Evolutionary conservation across 2,888 invertebrate genomes (phyloP).

Genomic region (Sisyra nigra): DNA sequence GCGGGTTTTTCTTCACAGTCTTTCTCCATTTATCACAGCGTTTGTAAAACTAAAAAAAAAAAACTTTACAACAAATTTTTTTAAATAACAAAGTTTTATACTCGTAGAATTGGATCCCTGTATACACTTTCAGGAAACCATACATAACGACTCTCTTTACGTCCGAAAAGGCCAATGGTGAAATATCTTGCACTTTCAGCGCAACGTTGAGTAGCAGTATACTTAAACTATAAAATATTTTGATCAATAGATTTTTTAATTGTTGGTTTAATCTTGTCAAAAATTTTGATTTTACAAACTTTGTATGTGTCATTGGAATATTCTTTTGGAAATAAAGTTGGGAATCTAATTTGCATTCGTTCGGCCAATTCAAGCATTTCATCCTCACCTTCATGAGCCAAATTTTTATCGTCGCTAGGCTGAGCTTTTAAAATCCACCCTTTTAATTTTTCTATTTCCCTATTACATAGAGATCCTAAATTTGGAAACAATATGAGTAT

Average conservation of each 20-base stretch:
- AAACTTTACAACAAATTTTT: neutral
- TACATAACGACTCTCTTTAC: slow-evolving; percentile 39
- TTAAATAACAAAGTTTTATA: slow-evolving; percentile 20
- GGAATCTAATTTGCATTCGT: slow-evolving; percentile 57
- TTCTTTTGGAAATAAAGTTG: slow-evolving; percentile 38
- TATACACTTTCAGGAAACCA: slow-evolving; percentile 45
- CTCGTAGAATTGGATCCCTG: slow-evolving; percentile 49
- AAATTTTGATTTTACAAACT: slow-evolving; percentile 22
- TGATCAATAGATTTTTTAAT: neutral
- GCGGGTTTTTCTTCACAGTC: slow-evolving; percentile 22
- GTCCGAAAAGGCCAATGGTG: slow-evolving; percentile 58
- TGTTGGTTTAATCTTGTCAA: neutral
- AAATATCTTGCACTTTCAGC: slow-evolving; percentile 60
- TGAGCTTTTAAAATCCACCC: slow-evolving; percentile 41
- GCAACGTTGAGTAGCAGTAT: slow-evolving; percentile 61
- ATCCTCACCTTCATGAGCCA: slow-evolving; percentile 58
- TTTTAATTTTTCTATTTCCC: slow-evolving; percentile 30
- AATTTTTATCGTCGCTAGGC: slow-evolving; percentile 35
- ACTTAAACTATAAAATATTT: slow-evolving; percentile 44
- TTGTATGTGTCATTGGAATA: slow-evolving; percentile 43
- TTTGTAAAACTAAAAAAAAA: slow-evolving; percentile 23
- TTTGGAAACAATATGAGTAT: no score
- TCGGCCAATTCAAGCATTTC: slow-evolving; percentile 58
- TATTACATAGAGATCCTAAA: slow-evolving; percentile 26
- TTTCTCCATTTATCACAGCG: slow-evolving; percentile 23